Evolutionary conservation across 1,140 invertebrate genomes (phyloP).

Genomic region (Drosophila melanogaster): DNA sequence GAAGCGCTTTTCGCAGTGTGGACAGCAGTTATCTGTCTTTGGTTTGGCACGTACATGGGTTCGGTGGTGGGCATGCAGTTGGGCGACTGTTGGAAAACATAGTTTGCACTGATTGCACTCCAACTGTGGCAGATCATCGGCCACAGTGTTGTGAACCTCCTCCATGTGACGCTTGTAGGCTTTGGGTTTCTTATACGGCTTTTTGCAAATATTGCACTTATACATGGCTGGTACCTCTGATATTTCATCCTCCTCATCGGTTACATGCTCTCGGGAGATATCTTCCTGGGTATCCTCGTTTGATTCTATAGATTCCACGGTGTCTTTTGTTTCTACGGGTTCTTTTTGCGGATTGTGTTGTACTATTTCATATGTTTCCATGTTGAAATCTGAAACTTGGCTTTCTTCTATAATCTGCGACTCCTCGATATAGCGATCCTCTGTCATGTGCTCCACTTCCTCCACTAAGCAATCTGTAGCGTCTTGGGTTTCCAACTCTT

Average conservation of each 20-base stretch:
- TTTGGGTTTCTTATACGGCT: slow-evolving; percentile 61
- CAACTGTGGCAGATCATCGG: slow-evolving; percentile 52
- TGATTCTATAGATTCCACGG: not conserved
- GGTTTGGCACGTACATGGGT: slow-evolving; percentile 84
- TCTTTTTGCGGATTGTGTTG: not conserved
- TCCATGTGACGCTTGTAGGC: slow-evolving; percentile 66
- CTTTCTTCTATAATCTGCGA: slow-evolving; percentile 19
- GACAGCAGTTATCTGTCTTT: slow-evolving; percentile 78
- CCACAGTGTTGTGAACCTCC: slow-evolving; percentile 43
- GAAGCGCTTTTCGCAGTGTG: slow-evolving; percentile 77
- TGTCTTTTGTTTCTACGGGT: not conserved
- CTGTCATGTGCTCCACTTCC: not conserved
- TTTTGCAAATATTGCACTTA: slow-evolving; percentile 58
- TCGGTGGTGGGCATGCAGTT: slow-evolving; percentile 81
- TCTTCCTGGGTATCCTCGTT: not conserved
- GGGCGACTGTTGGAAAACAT: slow-evolving; percentile 76
- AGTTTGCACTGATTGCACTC: slow-evolving; percentile 74
- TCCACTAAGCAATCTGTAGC: slow-evolving; percentile 4
- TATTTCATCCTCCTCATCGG: slow-evolving; percentile 3
- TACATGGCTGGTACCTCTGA: slow-evolving; percentile 19
- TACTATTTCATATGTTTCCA: slow-evolving; percentile 9
- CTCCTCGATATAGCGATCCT: slow-evolving; percentile 6
- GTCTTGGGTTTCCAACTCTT: slow-evolving; percentile 6
- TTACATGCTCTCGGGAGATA: not conserved
- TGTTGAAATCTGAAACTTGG: not conserved